Base-by-base conservation (phyloP, 2,888 invertebrate species). In the Agonum fuliginosum region DNA sequence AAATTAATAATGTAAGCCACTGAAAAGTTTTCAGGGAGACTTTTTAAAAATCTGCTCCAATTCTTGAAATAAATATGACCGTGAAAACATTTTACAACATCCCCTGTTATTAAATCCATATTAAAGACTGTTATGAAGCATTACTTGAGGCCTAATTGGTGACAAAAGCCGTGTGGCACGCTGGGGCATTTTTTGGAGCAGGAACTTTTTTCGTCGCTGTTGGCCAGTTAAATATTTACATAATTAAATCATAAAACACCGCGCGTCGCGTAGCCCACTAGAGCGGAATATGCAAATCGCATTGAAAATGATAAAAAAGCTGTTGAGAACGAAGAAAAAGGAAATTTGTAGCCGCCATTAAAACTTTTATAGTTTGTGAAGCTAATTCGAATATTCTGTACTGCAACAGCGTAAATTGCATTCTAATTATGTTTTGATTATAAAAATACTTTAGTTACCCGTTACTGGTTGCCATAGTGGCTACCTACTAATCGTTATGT, bases 221-320 rank as follows among this genome's bases (percentile, higher is more conserved):
- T 67, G 67, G 67, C 67, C 67, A 67, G 67, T 41, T 67, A 67
- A 37, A 67, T 67, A 67, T 67, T 67, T 67, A 67, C 67, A 67
- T 67, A 67, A 67, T 67, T 67, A 67, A 67, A 67, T 67, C 67
- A 67, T 67, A 67, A 67, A 67, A 67, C 67, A 67, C 41, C 19
- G 19, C 19, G 62, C 30, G 34, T 3, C 30, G 22, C 30, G 46
- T 24, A 43, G 27, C 51, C 51, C 48, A 71, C 24, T 27, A 14
- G 24, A 51, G 71, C 17, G 71, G 12, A 71, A 71, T 71, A 71
- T 71, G 71, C 71, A 71, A 71, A 71, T 71, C 27, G 27, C 48
- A 71, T 48, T 71, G 48, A 51, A 51, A 71, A 71, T 48, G 71
- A 71, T 71, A 71, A 71, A 71, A 71, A 71, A 71, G 46, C 17